These are phyloP conservation scores for Nannoperca obscura DNA, from an alignment of 2,797 vertebrate genomes.

Conservation along the genomic window DNA sequence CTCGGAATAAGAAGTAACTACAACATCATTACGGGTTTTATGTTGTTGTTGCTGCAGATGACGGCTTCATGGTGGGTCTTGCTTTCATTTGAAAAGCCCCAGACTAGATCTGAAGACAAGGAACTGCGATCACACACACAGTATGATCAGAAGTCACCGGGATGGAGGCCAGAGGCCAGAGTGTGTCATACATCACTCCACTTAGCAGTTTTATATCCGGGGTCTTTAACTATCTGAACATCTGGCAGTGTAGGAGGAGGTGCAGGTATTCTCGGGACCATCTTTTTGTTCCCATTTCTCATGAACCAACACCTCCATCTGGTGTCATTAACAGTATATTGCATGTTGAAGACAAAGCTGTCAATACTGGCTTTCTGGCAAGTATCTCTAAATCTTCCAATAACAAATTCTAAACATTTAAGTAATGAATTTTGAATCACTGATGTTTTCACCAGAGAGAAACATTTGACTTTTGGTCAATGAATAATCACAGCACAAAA, in stretches of 20 bases:
- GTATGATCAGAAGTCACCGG: neutral
- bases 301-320: slow-evolving; percentile 41
- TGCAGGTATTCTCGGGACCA: neutral
- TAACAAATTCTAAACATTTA: neutral
- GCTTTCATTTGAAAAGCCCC: neutral
- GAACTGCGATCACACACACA: neutral
- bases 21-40: neutral
- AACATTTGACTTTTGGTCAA: neutral
- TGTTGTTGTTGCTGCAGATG: neutral
- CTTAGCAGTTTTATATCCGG: neutral
- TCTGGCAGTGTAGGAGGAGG: too few species aligned
- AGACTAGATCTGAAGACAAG: neutral
- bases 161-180: neutral
- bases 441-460: neutral
- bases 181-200: too few species aligned
- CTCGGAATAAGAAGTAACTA: neutral
- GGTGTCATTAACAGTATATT: slow-evolving; percentile 22
- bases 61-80: neutral
- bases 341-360: neutral
- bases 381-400: neutral
- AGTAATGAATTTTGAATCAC: neutral
- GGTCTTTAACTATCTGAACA: neutral
- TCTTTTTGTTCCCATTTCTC: neutral
- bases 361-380: too few species aligned
- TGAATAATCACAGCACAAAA: slow-evolving; percentile 52